Base-by-base conservation (phyloP, 2,797 vertebrate species). In the Tenualosa ilisha region DNA sequence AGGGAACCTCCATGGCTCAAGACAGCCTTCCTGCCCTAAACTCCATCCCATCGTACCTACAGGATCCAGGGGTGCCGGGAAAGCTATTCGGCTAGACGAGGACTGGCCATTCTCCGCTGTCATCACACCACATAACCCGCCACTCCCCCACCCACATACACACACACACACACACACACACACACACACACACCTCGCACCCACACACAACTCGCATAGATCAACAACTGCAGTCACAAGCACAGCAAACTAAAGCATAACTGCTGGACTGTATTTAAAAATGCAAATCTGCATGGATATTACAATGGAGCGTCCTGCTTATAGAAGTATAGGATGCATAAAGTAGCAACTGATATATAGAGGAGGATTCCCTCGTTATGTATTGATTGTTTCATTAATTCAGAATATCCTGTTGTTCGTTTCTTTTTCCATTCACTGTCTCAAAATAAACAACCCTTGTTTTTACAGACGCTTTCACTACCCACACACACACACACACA, bases 51-150 rank as follows among this genome's bases (percentile, higher is more conserved):
- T n/a, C 43, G 22, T 63, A 65, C 46, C 40, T 72, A 81, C 81
- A 88, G 85, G 85, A 85, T 83, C 6, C 81, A 82, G 83, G n/a
- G 79, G 26, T 86, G 83, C 43, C 37, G 50, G 65, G 85, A 86
- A n/a, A 81, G 72, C 20, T 59, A 46, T 81, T 72, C 72, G 61
- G 43, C 40, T 68, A 54, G 81, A 86, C 31, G 40, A 54, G 53
- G 22, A 40, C 84, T 81, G 87, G 82, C 49, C 65, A 81, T 40
- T 84, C 68, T 84, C 86, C 84, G 24, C 12, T n/a, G 26, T 56
- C 54, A 31, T 53, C 65, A 72, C 65, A 72, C 65, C 65, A 37
- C 13, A 72, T 20, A 72, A 37, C 4, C 4, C 65, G 31, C 65
- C 65, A 1, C 26, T 37, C 12, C 65, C 13, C 26, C 31, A 9